Conservation (phyloP, 23 tunicate species). For the Botrylloides violaceus region DNA sequence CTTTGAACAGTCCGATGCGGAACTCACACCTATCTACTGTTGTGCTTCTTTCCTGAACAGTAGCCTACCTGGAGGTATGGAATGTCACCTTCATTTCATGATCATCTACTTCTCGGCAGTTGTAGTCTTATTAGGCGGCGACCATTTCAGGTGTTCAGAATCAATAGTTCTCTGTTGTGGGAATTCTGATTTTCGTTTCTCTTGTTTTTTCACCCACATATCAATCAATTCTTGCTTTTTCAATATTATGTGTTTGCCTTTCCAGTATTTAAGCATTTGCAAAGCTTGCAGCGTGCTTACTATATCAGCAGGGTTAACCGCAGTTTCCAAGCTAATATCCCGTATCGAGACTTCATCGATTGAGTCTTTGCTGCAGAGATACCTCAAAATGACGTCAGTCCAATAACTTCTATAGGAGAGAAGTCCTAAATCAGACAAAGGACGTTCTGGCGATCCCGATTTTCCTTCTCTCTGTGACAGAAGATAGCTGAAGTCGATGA, state of each 20-base stretch:
- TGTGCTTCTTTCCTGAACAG: too few relatives aligned
- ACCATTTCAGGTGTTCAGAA: constrained; percentile 62
- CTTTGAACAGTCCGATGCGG: too few relatives aligned
- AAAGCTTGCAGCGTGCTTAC: constrained; percentile 88
- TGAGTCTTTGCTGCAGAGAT: constrained; percentile 43
- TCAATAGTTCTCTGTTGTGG: constrained; percentile 44
- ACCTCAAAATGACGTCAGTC: constrained; percentile 79
- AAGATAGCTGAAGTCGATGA: constrained; percentile 86
- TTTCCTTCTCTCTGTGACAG: constrained; percentile 75
- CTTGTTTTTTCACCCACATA: constrained; percentile 45
- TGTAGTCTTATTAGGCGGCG: constrained; percentile 34
- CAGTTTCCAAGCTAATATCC: constrained; percentile 84
- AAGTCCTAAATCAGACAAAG: constrained; percentile 85
- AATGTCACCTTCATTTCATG: too few relatives aligned
- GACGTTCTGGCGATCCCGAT: constrained; percentile 94
- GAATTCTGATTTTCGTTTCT: constrained; percentile 39
- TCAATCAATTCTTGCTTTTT: constrained; percentile 71
- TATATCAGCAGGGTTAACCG: constrained; percentile 75
- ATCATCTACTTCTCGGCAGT: background rate
- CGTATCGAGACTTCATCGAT: constrained; percentile 46
- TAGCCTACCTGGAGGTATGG: too few relatives aligned
- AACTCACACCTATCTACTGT: too few relatives aligned
- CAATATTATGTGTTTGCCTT: constrained; percentile 89
- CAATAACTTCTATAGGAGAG: constrained; percentile 86
- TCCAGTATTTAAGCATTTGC: constrained; percentile 95